Evolutionary conservation across 2,888 invertebrate genomes (phyloP), one percentile per base, ranked within the genome.

Genomic region (Metopia argyrocephala): DNA sequence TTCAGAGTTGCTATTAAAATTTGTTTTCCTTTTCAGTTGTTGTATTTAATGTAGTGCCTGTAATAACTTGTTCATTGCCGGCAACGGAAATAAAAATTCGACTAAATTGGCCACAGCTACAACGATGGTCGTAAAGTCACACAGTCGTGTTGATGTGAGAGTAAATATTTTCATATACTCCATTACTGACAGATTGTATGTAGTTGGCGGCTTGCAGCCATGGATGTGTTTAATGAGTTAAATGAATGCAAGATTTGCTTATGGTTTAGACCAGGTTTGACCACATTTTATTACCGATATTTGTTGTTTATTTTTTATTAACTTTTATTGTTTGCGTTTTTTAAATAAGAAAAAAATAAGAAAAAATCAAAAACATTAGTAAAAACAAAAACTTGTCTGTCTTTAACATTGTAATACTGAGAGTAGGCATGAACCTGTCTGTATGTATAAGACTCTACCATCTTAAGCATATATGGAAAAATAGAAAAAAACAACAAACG

Each of bases 241-340:
- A n/a, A n/a, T n/a, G n/a, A n/a, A n/a, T n/a, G n/a, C n/a, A 38
- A 38, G 38, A 38, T 38, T 38, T 38, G 15, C 15, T 38, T 38
- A 38, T 71, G 23, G 54, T 61, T 21, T 73, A 25, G 61, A 66
- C 71, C 66, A 73, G 61, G 78, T 78, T 70, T 78, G 78, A 73
- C 78, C 71, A 78, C 66, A 78, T 78, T 38, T 15, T 38, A 38
- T 38, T 38, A 38, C 9, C 38, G 15, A 38, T 38, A 38, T 56
- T 54, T 69, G 61, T 69, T 62, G 56, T 62, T 76, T 76, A 54
- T 5, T 54, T 62, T 52, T 54, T 15, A 25, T 28, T 64, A 25
- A 28, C 27, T 52, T 38, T 38, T 38, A 38, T 38, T 38, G 38
- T 38, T 38, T 38, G 38, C 12, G 15, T 38, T 38, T 9, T 9